Conservation (phyloP, 2,113 vertebrate species). For the Euleptes europaea region DNA sequence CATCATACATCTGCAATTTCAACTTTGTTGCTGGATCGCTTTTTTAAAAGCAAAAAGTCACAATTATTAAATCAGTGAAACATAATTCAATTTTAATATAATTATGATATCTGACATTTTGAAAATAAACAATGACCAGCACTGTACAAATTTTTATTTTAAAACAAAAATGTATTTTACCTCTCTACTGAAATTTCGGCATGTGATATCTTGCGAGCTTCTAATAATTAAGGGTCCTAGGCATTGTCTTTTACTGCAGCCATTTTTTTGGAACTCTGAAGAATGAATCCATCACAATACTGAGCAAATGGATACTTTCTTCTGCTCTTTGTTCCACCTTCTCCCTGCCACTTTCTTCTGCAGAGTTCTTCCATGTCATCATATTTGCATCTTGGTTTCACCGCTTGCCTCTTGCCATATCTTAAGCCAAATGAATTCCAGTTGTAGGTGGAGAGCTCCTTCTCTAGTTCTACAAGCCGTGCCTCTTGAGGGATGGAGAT, state of each 20-base stretch:
- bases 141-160: neutral
- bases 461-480: slow-evolving; percentile 57
- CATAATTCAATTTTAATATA: neutral
- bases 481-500: slow-evolving; percentile 32
- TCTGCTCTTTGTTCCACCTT: rapidly evolving
- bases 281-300: neutral
- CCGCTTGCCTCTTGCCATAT: slow-evolving; percentile 70
- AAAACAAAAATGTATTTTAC: neutral
- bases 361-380: neutral
- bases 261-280: neutral
- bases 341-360: neutral
- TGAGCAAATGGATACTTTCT: neutral
- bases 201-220: neutral
- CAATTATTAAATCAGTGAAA: neutral
- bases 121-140: neutral
- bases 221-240: neutral
- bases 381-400: neutral
- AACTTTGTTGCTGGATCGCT: neutral
- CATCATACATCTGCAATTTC: neutral
- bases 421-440: slow-evolving; percentile 81
- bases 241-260: neutral
- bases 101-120: neutral
- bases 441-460: slow-evolving; percentile 73
- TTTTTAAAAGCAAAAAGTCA: neutral
- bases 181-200: neutral